phyloP scores from a whole-genome alignment of 2,797 vertebrate genomes.

The Anabas testudineus region DNA sequence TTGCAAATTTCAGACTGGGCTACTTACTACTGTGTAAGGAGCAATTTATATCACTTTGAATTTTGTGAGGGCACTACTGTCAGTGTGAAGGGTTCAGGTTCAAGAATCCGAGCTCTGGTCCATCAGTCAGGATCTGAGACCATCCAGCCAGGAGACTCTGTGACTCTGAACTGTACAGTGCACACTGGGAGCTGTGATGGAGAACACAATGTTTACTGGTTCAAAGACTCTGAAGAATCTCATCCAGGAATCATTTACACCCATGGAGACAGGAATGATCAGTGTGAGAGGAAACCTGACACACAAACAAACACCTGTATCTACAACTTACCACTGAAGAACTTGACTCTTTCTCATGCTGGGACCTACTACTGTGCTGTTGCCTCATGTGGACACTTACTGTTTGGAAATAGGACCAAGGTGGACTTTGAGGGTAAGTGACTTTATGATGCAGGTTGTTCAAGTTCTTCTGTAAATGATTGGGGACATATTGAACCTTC shows the following conservation, averaged over 20 bases:
- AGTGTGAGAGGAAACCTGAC: constrained; percentile 6
- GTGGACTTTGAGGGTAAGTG: no score
- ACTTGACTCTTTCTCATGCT: constrained; percentile 1
- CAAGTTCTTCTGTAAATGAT: no score
- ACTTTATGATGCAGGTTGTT: neutral
- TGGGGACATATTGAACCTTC: no score
- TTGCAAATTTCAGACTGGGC: constrained; percentile 50
- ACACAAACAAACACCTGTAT: neutral
- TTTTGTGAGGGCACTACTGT: constrained; percentile 18
- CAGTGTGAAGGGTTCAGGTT: constrained; percentile 1
- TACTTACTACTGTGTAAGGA: constrained; percentile 44
- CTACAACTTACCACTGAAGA: constrained; percentile 20
- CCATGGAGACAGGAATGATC: no score
- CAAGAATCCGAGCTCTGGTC: constrained; percentile 13
- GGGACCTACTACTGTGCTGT: constrained; percentile 64
- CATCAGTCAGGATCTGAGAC: no score
- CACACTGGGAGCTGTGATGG: no score
- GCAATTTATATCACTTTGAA: constrained; percentile 3
- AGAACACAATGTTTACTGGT: no score
- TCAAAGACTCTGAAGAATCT: no score
- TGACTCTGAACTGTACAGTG: no score
- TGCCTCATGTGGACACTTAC: constrained; percentile 57
- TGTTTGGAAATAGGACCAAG: constrained; percentile 40
- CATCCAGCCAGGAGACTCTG: no score
- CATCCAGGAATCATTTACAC: no score